A percentile compares a stretch with the other conserved stretches of the same genome.
Conservation (phyloP, 2,113 vertebrate genomes). For the Corydoras maculifer region DNA sequence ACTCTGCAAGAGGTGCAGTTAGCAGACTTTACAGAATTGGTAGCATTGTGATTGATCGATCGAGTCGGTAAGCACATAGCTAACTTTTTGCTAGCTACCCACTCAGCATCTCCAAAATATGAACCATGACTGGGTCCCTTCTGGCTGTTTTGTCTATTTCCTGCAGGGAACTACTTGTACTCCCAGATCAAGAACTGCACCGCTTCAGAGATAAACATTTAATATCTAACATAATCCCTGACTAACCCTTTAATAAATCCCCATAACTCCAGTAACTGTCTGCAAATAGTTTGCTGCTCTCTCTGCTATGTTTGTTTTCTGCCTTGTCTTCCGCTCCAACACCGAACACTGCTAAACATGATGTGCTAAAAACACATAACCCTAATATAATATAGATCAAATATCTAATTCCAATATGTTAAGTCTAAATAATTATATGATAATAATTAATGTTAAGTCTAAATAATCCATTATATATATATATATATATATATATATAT, state of each 20-base stretch:
- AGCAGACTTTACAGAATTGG: conserved; percentile 39
- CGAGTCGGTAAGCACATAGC: conserved; percentile 9
- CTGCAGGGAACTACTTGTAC: conserved; percentile 2
- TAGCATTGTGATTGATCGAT: conserved; percentile 5
- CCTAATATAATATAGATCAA: background rate
- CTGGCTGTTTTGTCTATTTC: conserved; percentile 21
- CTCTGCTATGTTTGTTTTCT: conserved; percentile 43
- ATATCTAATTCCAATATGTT: conserved; percentile 45
- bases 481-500: too few relatives aligned
- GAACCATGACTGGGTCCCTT: conserved; percentile 18
- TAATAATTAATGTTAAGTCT: too few relatives aligned
- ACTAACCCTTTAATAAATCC: conserved; percentile 68
- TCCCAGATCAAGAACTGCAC: conserved; percentile 55
- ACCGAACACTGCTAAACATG: conserved; percentile 32
- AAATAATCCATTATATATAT: too few relatives aligned
- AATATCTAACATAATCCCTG: conserved; percentile 73
- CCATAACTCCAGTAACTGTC: conserved; percentile 58
- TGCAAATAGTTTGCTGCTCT: conserved; percentile 61
- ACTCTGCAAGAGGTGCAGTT: conserved; percentile 76
- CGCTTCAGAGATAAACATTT: conserved; percentile 62
- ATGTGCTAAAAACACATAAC: conserved; percentile 16
- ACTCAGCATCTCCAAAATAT: conserved; percentile 17
- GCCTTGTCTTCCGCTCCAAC: conserved; percentile 36
- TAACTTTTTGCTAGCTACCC: conserved; percentile 26
- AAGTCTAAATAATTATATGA: too few relatives aligned